These are phyloP conservation scores for Ptychodera flava DNA, from an alignment of 35 echinoderm and acorn worm species.

Conservation along the genomic window DNA sequence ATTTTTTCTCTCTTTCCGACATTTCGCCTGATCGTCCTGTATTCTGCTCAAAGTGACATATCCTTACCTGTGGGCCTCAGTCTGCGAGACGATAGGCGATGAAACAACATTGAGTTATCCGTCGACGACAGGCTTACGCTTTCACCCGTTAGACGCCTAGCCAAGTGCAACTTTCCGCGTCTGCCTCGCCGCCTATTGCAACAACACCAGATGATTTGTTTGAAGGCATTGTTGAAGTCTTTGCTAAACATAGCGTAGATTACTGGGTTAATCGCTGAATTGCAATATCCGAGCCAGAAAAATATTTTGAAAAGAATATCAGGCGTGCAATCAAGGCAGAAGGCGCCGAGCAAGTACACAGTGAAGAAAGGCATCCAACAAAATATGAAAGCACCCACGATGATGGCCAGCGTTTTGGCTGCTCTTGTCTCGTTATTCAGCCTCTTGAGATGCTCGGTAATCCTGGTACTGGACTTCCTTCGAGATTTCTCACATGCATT, in stretches of 20 bases:
- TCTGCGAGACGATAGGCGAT: background rate
- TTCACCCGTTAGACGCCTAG: background rate
- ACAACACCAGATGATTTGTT: background rate
- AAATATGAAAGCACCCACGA: background rate
- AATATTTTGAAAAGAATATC: conserved; percentile 29
- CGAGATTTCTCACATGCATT: background rate
- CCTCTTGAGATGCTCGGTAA: background rate
- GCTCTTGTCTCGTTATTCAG: background rate
- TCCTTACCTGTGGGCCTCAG: too few species aligned
- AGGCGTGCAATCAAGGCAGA: conserved; percentile 1
- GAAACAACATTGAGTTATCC: background rate
- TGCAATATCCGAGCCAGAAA: conserved; percentile 74
- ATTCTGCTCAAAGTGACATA: too few species aligned
- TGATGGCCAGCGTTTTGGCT: background rate
- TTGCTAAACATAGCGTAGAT: conserved; percentile 58
- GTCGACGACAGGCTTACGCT: background rate
- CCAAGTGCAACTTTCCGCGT: background rate
- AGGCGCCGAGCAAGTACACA: background rate
- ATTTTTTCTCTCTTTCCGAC: too few species aligned
- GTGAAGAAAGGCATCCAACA: background rate
- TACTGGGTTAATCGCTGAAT: conserved; percentile 53
- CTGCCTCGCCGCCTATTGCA: background rate
- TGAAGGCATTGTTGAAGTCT: conserved; percentile 49
- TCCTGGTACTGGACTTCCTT: background rate
- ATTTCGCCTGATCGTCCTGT: too few species aligned